Evolutionary conservation across 2,888 invertebrate species (phyloP).

Genomic region (Acleris cristana): DNA sequence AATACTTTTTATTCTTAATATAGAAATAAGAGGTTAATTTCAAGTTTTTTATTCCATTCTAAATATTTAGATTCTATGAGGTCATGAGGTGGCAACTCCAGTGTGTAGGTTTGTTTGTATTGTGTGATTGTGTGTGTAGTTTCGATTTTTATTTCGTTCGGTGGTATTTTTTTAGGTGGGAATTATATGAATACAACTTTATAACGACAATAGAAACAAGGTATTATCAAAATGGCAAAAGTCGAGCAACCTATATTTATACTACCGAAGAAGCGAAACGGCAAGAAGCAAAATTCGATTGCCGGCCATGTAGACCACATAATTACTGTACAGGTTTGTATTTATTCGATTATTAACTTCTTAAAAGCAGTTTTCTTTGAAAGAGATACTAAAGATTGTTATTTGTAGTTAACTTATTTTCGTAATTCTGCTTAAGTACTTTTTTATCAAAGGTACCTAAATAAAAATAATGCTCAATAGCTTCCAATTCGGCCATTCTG

Average conservation of each 20-base stretch:
- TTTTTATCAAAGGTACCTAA: no score
- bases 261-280: constrained; percentile 84
- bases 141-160: constrained; percentile 9
- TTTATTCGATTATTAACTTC: constrained; percentile 2
- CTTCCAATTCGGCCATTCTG: no score
- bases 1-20: no score
- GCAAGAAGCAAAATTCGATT: constrained; percentile 78
- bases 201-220: constrained; percentile 23
- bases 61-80: not conserved
- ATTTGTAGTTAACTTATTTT: no score
- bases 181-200: not conserved
- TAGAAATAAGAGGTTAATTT: no score
- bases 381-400: not conserved
- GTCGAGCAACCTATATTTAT: constrained; percentile 83
- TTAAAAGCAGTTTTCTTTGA: not conserved
- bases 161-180: not conserved
- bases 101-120: not conserved
- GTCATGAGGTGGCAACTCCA: not conserved
- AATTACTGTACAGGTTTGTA: constrained; percentile 83
- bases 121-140: not conserved
- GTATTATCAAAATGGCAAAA: constrained; percentile 60
- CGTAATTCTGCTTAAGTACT: not conserved
- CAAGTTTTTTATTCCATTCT: no score
- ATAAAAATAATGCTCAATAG: no score
- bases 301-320: constrained; percentile 86